Evolutionary conservation across 1,140 invertebrate species (phyloP).

Genomic region (Drosophila teissieri): DNA sequence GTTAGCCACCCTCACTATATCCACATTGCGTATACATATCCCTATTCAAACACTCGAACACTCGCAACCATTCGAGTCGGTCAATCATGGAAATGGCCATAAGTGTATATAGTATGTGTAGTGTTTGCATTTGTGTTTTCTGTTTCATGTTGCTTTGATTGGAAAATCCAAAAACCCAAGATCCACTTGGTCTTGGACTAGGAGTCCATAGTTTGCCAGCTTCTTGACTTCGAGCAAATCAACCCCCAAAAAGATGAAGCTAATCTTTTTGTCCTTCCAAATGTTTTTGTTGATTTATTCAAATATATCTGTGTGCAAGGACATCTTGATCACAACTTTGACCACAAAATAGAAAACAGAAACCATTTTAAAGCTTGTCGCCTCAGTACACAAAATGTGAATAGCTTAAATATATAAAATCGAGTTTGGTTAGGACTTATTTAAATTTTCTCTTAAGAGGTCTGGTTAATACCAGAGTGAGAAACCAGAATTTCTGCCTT

Average conservation of each 20-base stretch:
- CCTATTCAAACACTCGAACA: constrained; percentile 37
- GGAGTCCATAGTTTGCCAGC: constrained; percentile 26
- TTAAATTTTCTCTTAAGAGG: constrained; percentile 21
- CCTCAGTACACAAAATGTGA: background rate
- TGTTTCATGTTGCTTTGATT: constrained; percentile 48
- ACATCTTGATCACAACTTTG: constrained; percentile 19
- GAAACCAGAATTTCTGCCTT: constrained; percentile 56
- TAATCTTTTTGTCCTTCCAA: constrained; percentile 23
- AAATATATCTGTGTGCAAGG: constrained; percentile 6
- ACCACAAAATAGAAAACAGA: constrained; percentile 10
- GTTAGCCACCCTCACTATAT: constrained; percentile 32
- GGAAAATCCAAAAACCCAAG: constrained; percentile 31
- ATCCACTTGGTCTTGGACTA: constrained; percentile 14
- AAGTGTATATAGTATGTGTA: constrained; percentile 49
- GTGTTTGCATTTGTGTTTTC: constrained; percentile 26
- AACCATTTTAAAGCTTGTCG: background rate
- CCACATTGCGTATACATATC: constrained; percentile 32
- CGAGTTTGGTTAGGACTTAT: background rate
- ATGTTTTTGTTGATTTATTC: constrained; percentile 33
- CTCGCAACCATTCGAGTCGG: constrained; percentile 43
- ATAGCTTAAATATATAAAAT: constrained; percentile 5
- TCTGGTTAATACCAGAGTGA: constrained; percentile 15
- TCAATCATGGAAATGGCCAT: constrained; percentile 79
- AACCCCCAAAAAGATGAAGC: constrained; percentile 24
- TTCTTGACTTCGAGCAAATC: constrained; percentile 24